A percentile compares a stretch with the other conserved stretches of the same genome.
These are phyloP conservation scores for Hydrolagus affinis DNA, from an alignment of 2,113 vertebrate genomes.

Conservation along the genomic window DNA sequence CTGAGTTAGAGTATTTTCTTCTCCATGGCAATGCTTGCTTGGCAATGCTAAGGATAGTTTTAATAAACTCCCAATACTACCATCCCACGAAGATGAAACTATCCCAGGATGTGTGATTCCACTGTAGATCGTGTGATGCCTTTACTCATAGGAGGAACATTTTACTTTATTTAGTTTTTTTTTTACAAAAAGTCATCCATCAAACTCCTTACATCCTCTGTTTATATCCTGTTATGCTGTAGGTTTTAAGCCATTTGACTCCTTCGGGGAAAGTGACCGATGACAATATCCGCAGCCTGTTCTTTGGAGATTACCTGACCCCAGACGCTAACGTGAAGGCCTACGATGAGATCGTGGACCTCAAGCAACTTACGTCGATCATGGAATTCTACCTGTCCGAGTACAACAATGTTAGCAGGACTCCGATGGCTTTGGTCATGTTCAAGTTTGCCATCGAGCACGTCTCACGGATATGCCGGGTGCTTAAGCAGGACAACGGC, in stretches of 20 bases:
- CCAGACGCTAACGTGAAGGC: constrained; percentile 54
- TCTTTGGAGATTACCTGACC: constrained; percentile 77
- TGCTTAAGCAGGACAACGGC: constrained; percentile 79
- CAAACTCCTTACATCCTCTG: background rate
- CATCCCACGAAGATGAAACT: background rate
- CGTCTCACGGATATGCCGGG: constrained; percentile 79
- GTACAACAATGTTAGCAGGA: constrained; percentile 77
- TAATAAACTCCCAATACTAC: background rate
- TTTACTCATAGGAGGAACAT: background rate
- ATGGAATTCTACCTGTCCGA: constrained; percentile 83
- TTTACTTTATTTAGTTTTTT: background rate
- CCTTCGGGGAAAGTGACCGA: constrained; percentile 64
- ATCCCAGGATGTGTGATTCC: background rate
- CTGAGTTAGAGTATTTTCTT: background rate
- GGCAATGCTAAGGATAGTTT: background rate
- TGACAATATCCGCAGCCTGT: constrained; percentile 70
- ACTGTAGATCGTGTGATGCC: no score
- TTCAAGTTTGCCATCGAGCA: constrained; percentile 87
- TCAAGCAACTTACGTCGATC: constrained; percentile 58
- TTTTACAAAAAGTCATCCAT: background rate
- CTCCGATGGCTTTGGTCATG: constrained; percentile 84
- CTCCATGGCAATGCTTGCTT: background rate
- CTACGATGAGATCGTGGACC: constrained; percentile 79
- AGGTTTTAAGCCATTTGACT: constrained; percentile 75
- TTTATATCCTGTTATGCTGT: constrained; percentile 7